Evolutionary conservation across 1,140 invertebrate genomes (phyloP).

Genomic region (Temnothorax curvispinosus): DNA sequence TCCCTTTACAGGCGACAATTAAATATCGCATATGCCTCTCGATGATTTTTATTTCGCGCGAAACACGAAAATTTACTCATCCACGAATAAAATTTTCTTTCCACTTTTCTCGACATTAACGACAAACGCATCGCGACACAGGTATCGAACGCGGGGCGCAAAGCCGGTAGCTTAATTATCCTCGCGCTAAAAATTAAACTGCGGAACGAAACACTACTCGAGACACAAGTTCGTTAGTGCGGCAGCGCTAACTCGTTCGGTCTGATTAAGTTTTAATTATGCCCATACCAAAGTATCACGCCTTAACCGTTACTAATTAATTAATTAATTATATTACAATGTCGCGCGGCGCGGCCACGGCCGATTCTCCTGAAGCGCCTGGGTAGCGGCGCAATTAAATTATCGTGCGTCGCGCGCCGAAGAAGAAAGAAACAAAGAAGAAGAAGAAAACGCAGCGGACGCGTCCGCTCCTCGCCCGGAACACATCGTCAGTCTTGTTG

Average conservation of each 20-base stretch:
- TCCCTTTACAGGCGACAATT: neutral
- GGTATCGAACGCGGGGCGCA: constrained; percentile 4
- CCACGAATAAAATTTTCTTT: neutral
- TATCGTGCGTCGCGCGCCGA: constrained; percentile 55
- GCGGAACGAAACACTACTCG: constrained; percentile 41
- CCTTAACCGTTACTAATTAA: constrained; percentile 72
- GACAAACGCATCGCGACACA: neutral
- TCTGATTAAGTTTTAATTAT: constrained; percentile 75
- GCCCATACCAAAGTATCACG: constrained; percentile 75
- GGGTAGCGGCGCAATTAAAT: constrained; percentile 64
- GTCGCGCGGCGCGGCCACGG: constrained; percentile 47
- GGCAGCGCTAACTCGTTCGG: constrained; percentile 39
- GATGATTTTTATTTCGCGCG: neutral
- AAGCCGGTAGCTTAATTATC: constrained; percentile 27
- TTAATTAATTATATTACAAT: constrained; percentile 70
- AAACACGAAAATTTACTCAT: neutral
- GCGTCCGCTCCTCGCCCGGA: constrained; percentile 42
- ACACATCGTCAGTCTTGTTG: constrained; percentile 77
- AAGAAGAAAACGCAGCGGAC: constrained; percentile 32
- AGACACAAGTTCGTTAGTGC: constrained; percentile 60
- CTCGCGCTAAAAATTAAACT: constrained; percentile 43
- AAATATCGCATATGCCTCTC: neutral
- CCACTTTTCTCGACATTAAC: neutral
- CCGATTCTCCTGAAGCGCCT: constrained; percentile 26
- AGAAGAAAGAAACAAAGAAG: neutral